Conservation (phyloP, 2,888 invertebrate species). For the Cristatella mucedo region DNA sequence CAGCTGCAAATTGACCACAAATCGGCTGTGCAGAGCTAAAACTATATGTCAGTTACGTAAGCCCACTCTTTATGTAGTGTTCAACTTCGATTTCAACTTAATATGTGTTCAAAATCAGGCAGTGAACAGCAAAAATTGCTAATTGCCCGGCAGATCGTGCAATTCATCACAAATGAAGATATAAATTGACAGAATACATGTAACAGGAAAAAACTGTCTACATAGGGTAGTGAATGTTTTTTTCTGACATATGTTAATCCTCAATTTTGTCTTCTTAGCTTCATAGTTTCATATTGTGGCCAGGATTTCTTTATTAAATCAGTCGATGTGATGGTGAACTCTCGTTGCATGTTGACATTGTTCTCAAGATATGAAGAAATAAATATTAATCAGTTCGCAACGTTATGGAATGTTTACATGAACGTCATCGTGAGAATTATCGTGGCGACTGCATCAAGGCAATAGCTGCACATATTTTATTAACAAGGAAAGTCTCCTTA, state of each 20-base stretch:
- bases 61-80: too few relatives aligned
- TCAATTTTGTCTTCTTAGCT: slow-evolving; percentile 12
- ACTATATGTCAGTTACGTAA: too few relatives aligned
- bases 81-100: too few relatives aligned
- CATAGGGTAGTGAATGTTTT: too few relatives aligned
- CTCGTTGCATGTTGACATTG: slow-evolving; percentile 47
- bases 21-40: too few relatives aligned
- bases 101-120: too few relatives aligned
- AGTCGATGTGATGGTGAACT: slow-evolving; percentile 23
- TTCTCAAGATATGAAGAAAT: slow-evolving; percentile 70
- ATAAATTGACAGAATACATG: too few relatives aligned
- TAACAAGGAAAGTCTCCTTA: slow-evolving; percentile 47
- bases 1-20: too few relatives aligned
- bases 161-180: too few relatives aligned
- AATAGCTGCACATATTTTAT: slow-evolving; percentile 52
- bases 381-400: slow-evolving; percentile 59
- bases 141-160: too few relatives aligned
- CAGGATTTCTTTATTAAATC: slow-evolving; percentile 28
- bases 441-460: slow-evolving; percentile 43
- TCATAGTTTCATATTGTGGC: slow-evolving; percentile 27
- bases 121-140: too few relatives aligned
- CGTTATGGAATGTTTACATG: slow-evolving; percentile 24
- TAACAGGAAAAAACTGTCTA: too few relatives aligned
- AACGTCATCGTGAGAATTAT: slow-evolving; percentile 32
- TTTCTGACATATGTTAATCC: neutral